phyloP scores from a whole-genome alignment of 2,797 vertebrate species.

The Petrocephalus sullivani region DNA sequence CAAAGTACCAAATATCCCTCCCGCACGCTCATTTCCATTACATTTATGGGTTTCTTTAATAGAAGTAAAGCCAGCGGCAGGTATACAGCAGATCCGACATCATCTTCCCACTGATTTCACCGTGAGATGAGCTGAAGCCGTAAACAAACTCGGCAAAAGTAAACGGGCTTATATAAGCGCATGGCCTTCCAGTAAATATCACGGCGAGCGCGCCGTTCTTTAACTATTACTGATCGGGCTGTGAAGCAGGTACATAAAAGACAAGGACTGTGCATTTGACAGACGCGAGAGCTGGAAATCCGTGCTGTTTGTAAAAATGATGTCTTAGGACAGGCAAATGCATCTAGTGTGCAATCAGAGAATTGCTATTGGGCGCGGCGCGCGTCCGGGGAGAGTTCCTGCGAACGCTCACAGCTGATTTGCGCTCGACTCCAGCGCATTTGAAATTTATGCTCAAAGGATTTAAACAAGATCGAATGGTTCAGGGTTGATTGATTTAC shows the following conservation, averaged over 20 bases:
- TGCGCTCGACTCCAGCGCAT: neutral
- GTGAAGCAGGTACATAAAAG: neutral
- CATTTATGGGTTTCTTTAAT: conserved; percentile 45
- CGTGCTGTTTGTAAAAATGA: neutral
- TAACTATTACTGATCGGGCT: conserved; percentile 50
- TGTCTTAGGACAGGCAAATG: neutral
- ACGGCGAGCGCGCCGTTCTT: conserved; percentile 61
- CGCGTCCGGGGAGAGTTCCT: neutral
- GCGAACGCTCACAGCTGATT: neutral
- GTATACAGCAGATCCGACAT: conserved; percentile 56
- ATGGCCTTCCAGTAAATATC: conserved; percentile 65
- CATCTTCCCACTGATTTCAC: conserved; percentile 53
- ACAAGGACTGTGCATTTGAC: neutral
- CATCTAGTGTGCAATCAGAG: neutral
- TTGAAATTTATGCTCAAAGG: neutral
- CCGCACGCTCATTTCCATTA: conserved; percentile 51
- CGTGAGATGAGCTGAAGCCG: conserved; percentile 49
- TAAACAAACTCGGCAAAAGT: conserved; percentile 53
- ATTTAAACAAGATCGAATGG: neutral
- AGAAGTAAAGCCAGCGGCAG: conserved; percentile 46
- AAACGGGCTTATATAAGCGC: conserved; percentile 48
- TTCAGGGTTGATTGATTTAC: conserved; percentile 10
- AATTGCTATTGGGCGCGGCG: too few species aligned
- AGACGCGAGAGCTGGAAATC: neutral
- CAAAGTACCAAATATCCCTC: neutral